Conservation (phyloP, 2,797 vertebrate species). For the Leptatherina wallacei region DNA sequence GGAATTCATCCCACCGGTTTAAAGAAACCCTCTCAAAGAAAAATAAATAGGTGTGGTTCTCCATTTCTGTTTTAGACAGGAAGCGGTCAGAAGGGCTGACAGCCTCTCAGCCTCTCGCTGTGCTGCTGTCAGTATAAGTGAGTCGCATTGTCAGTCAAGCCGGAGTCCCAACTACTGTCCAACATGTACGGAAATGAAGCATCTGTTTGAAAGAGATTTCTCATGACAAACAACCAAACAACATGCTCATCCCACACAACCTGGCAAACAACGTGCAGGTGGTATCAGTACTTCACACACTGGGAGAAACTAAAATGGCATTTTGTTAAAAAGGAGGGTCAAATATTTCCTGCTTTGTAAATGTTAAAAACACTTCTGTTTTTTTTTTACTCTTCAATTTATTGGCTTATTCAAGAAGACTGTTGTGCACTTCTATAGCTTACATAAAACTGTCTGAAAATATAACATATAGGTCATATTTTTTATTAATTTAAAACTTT, state of each 20-base stretch:
- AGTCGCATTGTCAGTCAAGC: constrained; percentile 52
- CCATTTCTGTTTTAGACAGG: constrained; percentile 28
- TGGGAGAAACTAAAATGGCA: neutral
- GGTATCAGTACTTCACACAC: neutral
- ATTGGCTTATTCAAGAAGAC: neutral
- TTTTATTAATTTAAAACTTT: neutral
- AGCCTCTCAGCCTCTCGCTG: constrained; percentile 52
- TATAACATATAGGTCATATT: neutral
- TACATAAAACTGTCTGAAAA: neutral
- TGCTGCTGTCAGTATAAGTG: constrained; percentile 49
- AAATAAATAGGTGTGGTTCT: constrained; percentile 18
- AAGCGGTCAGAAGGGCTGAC: constrained; percentile 45
- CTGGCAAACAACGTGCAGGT: constrained; percentile 6
- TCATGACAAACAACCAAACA: constrained; percentile 18
- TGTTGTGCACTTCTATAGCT: neutral
- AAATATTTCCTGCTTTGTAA: too few relatives aligned
- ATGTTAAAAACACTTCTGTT: too few relatives aligned
- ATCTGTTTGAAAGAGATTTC: constrained; percentile 34
- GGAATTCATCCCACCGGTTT: constrained; percentile 11
- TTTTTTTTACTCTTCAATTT: neutral
- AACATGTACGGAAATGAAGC: constrained; percentile 31
- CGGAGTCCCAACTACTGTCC: constrained; percentile 17
- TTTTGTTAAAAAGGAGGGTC: too few relatives aligned
- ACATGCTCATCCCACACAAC: neutral
- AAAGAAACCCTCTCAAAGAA: constrained; percentile 9